These are phyloP conservation scores for Eleginops maclovinus DNA, from an alignment of 2,113 vertebrate genomes.

Conservation along the genomic window DNA sequence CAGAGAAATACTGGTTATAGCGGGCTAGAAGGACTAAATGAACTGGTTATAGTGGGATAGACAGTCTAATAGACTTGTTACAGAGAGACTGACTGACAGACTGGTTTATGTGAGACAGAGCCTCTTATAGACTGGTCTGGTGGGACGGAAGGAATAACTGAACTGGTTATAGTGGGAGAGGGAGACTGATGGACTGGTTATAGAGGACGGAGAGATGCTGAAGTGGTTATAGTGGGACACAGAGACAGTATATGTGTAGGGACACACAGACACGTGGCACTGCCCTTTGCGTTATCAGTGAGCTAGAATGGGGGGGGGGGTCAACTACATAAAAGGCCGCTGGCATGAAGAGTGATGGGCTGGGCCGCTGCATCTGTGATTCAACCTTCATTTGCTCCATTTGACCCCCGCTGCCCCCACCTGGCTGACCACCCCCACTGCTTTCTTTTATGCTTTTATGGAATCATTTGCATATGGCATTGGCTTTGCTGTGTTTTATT, in stretches of 20 bases:
- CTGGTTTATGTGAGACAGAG: no score
- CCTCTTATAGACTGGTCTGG: no score
- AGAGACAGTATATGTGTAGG: not conserved
- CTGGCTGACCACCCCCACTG: constrained; percentile 25
- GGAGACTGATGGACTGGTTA: no score
- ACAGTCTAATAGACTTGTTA: no score
- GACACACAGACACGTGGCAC: not conserved
- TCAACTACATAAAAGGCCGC: constrained; percentile 80
- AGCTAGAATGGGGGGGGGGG: constrained; percentile 48
- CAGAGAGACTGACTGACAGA: no score
- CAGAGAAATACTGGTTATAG: no score
- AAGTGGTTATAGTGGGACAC: no score
- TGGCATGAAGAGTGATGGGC: constrained; percentile 81
- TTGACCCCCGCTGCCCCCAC: constrained; percentile 48
- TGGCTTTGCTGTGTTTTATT: constrained; percentile 76
- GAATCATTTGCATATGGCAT: constrained; percentile 82
- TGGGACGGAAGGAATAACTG: no score
- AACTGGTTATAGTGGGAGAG: no score
- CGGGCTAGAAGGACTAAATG: no score
- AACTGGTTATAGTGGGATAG: no score
- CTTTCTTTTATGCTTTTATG: constrained; percentile 66
- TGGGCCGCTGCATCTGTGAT: constrained; percentile 27
- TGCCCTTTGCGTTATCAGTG: constrained; percentile 72
- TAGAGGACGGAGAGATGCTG: no score
- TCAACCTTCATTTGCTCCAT: constrained; percentile 58